Evolutionary conservation across 2,113 vertebrate genomes (phyloP).

Genomic region (Emydura subglobosa): DNA sequence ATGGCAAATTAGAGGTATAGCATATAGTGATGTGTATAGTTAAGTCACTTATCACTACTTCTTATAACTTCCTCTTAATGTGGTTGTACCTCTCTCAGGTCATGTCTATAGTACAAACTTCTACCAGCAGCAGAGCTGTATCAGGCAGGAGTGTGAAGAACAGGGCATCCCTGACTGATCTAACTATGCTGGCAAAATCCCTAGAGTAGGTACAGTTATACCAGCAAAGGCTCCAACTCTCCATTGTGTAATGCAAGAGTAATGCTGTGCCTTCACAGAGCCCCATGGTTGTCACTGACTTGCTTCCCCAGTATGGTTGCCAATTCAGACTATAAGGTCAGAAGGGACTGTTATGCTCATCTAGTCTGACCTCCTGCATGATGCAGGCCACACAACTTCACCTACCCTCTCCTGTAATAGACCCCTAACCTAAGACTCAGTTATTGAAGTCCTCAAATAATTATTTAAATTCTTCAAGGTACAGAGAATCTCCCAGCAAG

Average conservation of each 20-base stretch:
- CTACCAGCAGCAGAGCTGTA: not conserved
- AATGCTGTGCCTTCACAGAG: not conserved
- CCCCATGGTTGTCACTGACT: not conserved
- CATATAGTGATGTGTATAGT: not conserved
- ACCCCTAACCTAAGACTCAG: too few species aligned
- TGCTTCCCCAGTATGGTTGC: not conserved
- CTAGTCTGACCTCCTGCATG: too few species aligned
- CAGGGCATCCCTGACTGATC: not conserved
- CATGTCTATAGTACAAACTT: not conserved
- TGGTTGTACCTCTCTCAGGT: not conserved
- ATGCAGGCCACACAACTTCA: too few species aligned
- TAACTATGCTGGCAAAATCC: not conserved
- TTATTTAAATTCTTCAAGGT: too few species aligned
- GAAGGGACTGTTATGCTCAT: too few species aligned
- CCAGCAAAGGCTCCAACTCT: not conserved
- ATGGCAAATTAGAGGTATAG: not conserved
- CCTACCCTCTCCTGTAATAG: too few species aligned
- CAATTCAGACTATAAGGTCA: not conserved
- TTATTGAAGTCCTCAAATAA: too few species aligned
- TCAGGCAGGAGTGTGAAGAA: not conserved
- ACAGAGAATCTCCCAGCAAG: too few species aligned
- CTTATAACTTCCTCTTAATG: not conserved
- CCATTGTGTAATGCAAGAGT: not conserved
- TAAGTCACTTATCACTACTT: not conserved
- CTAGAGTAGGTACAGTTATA: too few species aligned